These are phyloP conservation scores for Plutella xylostella DNA, from an alignment of 2,888 invertebrate species.

Conservation along the genomic window DNA sequence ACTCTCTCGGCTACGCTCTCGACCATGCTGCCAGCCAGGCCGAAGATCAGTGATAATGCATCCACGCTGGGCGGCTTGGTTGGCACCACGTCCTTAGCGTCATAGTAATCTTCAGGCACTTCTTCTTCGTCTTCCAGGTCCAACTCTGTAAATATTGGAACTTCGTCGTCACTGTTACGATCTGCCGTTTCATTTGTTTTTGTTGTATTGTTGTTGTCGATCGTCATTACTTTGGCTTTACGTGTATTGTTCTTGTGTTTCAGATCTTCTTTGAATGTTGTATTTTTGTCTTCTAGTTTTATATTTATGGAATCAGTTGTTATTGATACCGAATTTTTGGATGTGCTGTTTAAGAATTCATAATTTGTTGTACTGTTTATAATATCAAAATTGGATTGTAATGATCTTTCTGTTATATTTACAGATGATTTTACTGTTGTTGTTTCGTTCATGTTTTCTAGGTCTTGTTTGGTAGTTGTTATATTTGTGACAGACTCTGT, in stretches of 20 bases:
- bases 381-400: too few species aligned
- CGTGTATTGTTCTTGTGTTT: conserved; percentile 3
- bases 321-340: too few species aligned
- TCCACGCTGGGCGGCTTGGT: conserved; percentile 54
- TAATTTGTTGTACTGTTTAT: too few species aligned
- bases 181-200: conserved; percentile 17
- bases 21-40: conserved; percentile 57
- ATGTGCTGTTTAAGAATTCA: too few species aligned
- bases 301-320: neutral
- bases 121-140: conserved; percentile 41
- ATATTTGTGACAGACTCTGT: conserved; percentile 5
- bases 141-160: conserved; percentile 46
- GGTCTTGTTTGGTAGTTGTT: conserved; percentile 6
- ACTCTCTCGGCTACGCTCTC: conserved; percentile 57
- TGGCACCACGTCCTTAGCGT: conserved; percentile 50
- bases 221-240: too few species aligned
- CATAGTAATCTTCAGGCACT: conserved; percentile 59
- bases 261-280: neutral
- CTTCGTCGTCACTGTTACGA: conserved; percentile 29
- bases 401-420: too few species aligned
- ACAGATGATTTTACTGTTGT: neutral
- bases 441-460: neutral
- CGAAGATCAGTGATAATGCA: conserved; percentile 53
- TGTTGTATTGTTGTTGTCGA: conserved; percentile 20
- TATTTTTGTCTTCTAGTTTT: neutral